Percentiles rank a stretch among this genome's conserved stretches.
These are phyloP conservation scores for Chaetorhynchus papuensis DNA, from an alignment of 2,113 vertebrate species.

Conservation along the genomic window DNA sequence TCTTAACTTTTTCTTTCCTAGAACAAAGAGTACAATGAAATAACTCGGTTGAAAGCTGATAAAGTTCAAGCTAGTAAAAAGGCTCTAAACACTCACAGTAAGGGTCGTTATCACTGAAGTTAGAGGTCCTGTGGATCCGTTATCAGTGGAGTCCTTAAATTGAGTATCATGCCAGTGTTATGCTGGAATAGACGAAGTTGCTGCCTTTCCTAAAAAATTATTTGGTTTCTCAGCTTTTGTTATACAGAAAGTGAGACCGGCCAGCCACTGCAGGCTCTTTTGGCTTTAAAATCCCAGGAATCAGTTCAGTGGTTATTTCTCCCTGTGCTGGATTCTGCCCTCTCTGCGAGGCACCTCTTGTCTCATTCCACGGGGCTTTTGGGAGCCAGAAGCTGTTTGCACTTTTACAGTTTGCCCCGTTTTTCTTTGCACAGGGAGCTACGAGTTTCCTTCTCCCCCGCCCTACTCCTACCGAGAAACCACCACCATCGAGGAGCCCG, in stretches of 20 bases:
- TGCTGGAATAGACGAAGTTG: not conserved
- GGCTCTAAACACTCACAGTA: not conserved
- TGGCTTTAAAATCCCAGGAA: not conserved
- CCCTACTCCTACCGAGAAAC: conserved; percentile 36
- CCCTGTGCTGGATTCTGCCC: not conserved
- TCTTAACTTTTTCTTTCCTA: not conserved
- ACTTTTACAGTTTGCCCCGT: not conserved
- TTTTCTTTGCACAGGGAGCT: not conserved
- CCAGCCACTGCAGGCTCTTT: not conserved
- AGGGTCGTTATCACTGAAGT: not conserved
- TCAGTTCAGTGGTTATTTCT: not conserved
- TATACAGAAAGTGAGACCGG: not conserved
- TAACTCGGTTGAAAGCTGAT: not conserved
- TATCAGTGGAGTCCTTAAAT: not conserved
- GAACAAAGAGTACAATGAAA: not conserved
- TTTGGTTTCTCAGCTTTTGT: not conserved
- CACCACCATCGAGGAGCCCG: not conserved
- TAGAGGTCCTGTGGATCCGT: not conserved
- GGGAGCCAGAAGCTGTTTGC: not conserved
- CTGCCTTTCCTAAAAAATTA: not conserved
- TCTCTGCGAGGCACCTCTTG: not conserved
- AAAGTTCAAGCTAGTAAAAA: not conserved
- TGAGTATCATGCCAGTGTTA: not conserved
- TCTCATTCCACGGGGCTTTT: rapidly evolving
- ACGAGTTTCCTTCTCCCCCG: conserved; percentile 40